These are phyloP conservation scores for Harpalus rubripes DNA, from an alignment of 2,888 invertebrate genomes.

Conservation along the genomic window DNA sequence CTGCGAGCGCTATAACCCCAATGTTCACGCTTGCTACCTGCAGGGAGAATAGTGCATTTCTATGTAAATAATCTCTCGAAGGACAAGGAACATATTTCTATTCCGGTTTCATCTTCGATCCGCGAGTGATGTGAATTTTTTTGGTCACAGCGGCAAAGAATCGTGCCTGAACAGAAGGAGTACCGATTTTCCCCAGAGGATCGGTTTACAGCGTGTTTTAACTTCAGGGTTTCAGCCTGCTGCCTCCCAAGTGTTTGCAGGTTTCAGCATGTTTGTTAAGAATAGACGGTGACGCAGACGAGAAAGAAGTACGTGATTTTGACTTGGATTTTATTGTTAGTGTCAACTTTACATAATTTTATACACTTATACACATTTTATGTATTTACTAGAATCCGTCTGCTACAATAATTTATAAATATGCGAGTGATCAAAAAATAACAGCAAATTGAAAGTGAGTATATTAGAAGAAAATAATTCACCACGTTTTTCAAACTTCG, in stretches of 20 bases:
- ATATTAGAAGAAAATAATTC: no score
- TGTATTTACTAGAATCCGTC: no score
- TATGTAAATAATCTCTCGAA: constrained; percentile 56
- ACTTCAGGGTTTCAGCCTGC: constrained; percentile 26
- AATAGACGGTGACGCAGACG: not conserved
- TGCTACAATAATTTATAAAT: no score
- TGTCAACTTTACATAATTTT: not conserved
- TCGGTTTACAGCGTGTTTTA: constrained; percentile 58
- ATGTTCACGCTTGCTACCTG: constrained; percentile 23
- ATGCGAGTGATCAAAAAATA: no score
- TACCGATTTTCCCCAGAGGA: constrained; percentile 45
- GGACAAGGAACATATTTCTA: constrained; percentile 51
- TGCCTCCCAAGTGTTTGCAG: constrained; percentile 3
- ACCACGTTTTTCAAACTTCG: no score
- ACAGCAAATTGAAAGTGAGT: no score
- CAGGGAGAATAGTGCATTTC: constrained; percentile 30
- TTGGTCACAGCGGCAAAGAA: not conserved
- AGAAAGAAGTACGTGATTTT: not conserved
- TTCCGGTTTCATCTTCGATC: constrained; percentile 55
- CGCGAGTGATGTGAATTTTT: constrained; percentile 53
- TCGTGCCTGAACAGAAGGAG: constrained; percentile 45
- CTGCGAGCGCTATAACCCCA: constrained; percentile 3
- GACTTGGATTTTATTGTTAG: not conserved
- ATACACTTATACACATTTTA: not conserved
- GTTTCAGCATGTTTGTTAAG: constrained; percentile 10